phyloP scores from a whole-genome alignment of 2,113 vertebrate genomes.

The Anhinga rufa region DNA sequence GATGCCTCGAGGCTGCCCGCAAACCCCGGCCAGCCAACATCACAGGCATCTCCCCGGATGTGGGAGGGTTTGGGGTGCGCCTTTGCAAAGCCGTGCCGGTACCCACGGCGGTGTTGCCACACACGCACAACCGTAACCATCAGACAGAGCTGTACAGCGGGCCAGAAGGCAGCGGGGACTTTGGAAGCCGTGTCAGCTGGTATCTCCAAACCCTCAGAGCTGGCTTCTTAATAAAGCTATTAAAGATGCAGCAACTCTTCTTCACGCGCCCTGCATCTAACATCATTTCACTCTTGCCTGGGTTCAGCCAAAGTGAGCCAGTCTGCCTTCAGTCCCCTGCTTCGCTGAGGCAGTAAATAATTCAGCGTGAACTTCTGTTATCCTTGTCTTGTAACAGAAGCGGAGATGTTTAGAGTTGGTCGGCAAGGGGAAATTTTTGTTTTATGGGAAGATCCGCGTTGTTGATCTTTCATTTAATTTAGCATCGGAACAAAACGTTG shows the following conservation, averaged over 20 bases:
- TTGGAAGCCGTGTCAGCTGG: fast-evolving
- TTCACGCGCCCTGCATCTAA: not conserved
- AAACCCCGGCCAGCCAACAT: not conserved
- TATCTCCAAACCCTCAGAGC: not conserved
- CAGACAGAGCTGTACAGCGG: fast-evolving
- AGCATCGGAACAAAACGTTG: not conserved
- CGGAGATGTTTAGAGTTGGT: not conserved
- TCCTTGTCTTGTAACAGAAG: not conserved
- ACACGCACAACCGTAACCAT: fast-evolving
- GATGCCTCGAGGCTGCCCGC: not conserved
- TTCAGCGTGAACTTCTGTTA: constrained; percentile 33
- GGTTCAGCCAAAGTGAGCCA: not conserved
- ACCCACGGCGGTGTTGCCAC: not conserved
- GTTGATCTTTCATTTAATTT: not conserved
- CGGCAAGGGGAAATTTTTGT: not conserved
- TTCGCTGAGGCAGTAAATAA: not conserved
- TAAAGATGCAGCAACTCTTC: not conserved
- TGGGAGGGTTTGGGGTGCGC: not conserved
- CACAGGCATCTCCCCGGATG: fast-evolving
- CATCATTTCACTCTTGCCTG: not conserved
- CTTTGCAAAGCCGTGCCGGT: not conserved
- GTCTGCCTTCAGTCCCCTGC: not conserved
- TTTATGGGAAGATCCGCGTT: not conserved
- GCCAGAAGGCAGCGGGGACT: too few relatives aligned
- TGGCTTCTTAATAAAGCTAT: not conserved